A percentile compares a stretch with the other conserved stretches of the same genome.
These are phyloP conservation scores for Lysiphlebus fabarum DNA, from an alignment of 1,140 invertebrate genomes.

Conservation along the genomic window DNA sequence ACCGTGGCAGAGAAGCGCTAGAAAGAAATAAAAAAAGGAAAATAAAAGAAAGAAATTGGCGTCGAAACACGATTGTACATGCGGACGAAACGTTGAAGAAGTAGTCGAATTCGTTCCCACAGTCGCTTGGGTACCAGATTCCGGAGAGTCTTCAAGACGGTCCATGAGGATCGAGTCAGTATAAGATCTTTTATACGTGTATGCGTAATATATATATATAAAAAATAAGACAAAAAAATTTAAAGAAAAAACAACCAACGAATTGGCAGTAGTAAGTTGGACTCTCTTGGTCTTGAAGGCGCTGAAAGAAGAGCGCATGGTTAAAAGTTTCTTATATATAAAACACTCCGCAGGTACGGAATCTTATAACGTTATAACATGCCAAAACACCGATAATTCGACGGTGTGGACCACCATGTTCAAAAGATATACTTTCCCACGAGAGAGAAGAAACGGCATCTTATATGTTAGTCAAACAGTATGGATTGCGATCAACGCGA, in stretches of 20 bases:
- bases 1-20: neutral
- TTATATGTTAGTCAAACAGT: neutral
- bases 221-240: too few relatives aligned
- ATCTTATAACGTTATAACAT: conserved; percentile 54
- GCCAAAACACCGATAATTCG: conserved; percentile 57
- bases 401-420: conserved; percentile 51
- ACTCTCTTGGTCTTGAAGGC: neutral
- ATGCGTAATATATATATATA: too few relatives aligned
- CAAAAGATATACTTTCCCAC: conserved; percentile 48
- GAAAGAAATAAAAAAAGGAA: conserved; percentile 1
- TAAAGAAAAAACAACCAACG: too few relatives aligned
- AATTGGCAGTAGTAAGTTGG: too few relatives aligned
- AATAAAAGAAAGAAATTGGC: conserved; percentile 12
- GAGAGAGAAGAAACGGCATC: conserved; percentile 17
- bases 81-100: conserved; percentile 29
- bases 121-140: conserved; percentile 44
- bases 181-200: too few relatives aligned
- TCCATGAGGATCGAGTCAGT: neutral
- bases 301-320: conserved; percentile 8
- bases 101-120: conserved; percentile 47
- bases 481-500: conserved; percentile 11
- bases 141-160: conserved; percentile 36
- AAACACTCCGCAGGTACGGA: conserved; percentile 12
- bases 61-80: conserved; percentile 40
- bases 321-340: too few relatives aligned